A percentile compares a stretch with the other conserved stretches of the same genome.
Conservation (phyloP, 2,888 invertebrate genomes). For the Eupithecia pulchellata region DNA sequence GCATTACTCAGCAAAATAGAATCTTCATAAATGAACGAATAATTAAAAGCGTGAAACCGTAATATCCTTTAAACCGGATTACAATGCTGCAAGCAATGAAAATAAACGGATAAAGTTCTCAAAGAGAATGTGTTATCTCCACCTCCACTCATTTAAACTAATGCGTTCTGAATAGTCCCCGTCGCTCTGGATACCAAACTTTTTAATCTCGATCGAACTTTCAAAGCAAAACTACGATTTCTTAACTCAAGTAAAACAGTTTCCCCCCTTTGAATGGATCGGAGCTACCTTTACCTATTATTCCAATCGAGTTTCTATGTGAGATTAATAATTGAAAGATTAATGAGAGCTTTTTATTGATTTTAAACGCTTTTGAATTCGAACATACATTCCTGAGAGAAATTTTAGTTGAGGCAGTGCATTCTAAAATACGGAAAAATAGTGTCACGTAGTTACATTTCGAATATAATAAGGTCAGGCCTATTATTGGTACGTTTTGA, state of each 20-base stretch:
- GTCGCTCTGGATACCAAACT: conserved; percentile 58
- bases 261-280: conserved; percentile 9
- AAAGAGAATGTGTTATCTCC: conserved; percentile 67
- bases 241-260: conserved; percentile 41
- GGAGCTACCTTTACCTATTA: not conserved
- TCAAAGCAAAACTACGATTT: conserved; percentile 63
- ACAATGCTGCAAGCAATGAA: conserved; percentile 3
- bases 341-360: not conserved
- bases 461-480: not conserved
- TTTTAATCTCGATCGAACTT: conserved; percentile 73
- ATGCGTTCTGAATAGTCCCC: conserved; percentile 60
- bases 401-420: not conserved
- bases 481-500: not conserved
- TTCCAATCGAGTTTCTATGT: not conserved
- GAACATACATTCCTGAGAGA: not conserved
- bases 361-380: not conserved
- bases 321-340: not conserved
- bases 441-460: not conserved
- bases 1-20: not conserved
- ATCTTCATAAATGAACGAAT: not conserved
- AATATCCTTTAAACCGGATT: not conserved
- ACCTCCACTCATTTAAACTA: conserved; percentile 59
- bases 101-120: conserved; percentile 49
- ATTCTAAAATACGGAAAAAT: not conserved
- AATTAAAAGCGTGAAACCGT: not conserved